Conservation (phyloP, 2,113 vertebrate genomes). For the Sorex araneus region DNA sequence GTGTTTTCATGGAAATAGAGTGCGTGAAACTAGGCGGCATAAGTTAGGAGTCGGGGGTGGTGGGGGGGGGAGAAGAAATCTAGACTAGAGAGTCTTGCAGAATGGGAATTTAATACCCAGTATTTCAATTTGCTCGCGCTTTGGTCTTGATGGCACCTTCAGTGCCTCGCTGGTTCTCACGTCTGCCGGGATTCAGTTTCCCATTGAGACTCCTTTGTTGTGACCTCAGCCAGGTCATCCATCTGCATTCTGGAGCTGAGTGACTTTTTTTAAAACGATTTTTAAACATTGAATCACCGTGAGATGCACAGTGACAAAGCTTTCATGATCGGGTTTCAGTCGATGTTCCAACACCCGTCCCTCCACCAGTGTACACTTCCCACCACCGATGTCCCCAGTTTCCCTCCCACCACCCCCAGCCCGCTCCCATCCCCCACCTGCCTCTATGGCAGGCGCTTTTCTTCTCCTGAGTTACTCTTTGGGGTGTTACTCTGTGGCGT, state of each 20-base stretch:
- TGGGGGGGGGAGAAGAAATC: not conserved
- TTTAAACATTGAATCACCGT: no score
- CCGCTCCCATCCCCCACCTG: no score
- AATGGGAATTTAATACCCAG: not conserved
- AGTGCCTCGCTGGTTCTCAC: not conserved
- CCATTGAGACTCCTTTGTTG: not conserved
- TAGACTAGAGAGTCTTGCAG: not conserved
- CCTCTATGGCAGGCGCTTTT: no score
- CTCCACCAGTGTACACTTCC: no score
- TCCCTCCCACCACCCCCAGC: no score
- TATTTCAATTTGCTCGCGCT: not conserved
- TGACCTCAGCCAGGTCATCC: not conserved
- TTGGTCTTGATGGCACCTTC: conserved; percentile 15
- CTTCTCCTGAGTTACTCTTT: not conserved
- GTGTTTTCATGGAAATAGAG: not conserved
- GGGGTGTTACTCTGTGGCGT: not conserved
- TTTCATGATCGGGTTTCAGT: no score
- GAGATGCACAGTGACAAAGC: no score
- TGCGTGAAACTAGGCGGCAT: conserved; percentile 50
- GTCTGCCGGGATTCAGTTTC: not conserved
- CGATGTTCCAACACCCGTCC: no score
- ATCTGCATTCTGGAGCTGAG: not conserved
- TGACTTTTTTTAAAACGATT: not conserved
- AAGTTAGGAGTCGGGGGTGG: not conserved
- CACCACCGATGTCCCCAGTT: no score